Percentiles rank a stretch among this genome's conserved stretches.
These are phyloP conservation scores for Byasa hedistus DNA, from an alignment of 2,888 invertebrate genomes.

Conservation along the genomic window DNA sequence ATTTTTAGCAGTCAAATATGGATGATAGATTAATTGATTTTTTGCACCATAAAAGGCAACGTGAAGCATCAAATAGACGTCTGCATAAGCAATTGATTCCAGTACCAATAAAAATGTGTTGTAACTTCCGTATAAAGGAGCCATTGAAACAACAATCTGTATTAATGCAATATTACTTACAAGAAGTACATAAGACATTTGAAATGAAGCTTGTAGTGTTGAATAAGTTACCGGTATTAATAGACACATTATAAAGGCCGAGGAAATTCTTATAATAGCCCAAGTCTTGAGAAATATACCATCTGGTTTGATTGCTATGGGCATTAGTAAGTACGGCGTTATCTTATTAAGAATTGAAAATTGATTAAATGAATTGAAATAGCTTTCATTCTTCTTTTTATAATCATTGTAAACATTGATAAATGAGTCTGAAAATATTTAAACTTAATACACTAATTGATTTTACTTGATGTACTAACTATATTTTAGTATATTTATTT, in stretches of 20 bases:
- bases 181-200: constrained; percentile 8
- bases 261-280: constrained; percentile 54
- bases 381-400: constrained; percentile 50
- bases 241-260: constrained; percentile 59
- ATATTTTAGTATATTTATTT: too few species aligned
- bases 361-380: constrained; percentile 58
- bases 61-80: constrained; percentile 74
- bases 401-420: constrained; percentile 60
- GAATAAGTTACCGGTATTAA: constrained; percentile 56
- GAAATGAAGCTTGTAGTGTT: constrained; percentile 11
- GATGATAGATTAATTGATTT: constrained; percentile 76
- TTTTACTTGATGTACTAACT: too few species aligned
- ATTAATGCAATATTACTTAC: constrained; percentile 29
- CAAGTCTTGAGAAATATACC: constrained; percentile 65
- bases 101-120: constrained; percentile 54
- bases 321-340: constrained; percentile 61
- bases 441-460: too few species aligned
- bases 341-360: constrained; percentile 56
- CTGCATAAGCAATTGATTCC: constrained; percentile 69
- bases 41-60: constrained; percentile 73
- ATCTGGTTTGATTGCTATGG: constrained; percentile 62
- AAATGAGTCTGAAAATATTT: constrained; percentile 58
- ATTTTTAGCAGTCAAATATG: constrained; percentile 72
- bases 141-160: constrained; percentile 63
- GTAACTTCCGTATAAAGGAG: constrained; percentile 56